Evolutionary conservation across 2,797 vertebrate species (phyloP), one percentile per base, ranked within the genome.

Genomic region (Linurgus olivaceus): DNA sequence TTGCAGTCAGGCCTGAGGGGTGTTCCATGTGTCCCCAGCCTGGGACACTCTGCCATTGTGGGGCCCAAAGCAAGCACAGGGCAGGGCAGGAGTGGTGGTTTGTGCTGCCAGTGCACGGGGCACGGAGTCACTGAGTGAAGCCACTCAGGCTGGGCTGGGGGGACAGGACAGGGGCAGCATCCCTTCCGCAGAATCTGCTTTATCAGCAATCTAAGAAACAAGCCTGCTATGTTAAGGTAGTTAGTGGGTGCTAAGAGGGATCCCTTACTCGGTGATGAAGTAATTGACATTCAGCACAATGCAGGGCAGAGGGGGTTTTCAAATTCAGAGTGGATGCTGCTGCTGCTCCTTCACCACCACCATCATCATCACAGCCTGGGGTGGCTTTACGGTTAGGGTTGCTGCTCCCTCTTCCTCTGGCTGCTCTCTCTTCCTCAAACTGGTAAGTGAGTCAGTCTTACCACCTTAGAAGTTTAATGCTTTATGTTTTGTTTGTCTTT

Each of bases 221-320:
- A 71, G 20, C 10, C 38, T 59, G 73, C 47, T 76, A 52, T 13
- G 2, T 84, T 76, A 38, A 70, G 65, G 3, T 84, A 86, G 88
- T 92, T 75, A 94, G 54, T 29, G 47, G 40, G 44, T 71, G 55
- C 48, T 92, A 80, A 78, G 31, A 76, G 71, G 80, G 59, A 70
- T 75, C 59, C 91, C 62, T 80, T 35, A 14, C 11, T 52, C 0
- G 0, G 47, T 55, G 76, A 75, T 90, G 47, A 52, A 55, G 29
- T 71, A 58, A 59, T 50, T 86, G 68, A 68, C 71, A 29, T 1
- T 13, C 1, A 77, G 37, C 55, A 31, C 3, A 19, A 47, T 0
- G 0, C 0, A 13, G 25, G 7, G 20, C 6, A 13, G 1, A 48
- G 40, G n/a, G 0, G 25, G 9, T 1, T 3, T 3, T 42, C 9